Conservation (phyloP, 2,888 invertebrate genomes). For the Mythimna lalbum region DNA sequence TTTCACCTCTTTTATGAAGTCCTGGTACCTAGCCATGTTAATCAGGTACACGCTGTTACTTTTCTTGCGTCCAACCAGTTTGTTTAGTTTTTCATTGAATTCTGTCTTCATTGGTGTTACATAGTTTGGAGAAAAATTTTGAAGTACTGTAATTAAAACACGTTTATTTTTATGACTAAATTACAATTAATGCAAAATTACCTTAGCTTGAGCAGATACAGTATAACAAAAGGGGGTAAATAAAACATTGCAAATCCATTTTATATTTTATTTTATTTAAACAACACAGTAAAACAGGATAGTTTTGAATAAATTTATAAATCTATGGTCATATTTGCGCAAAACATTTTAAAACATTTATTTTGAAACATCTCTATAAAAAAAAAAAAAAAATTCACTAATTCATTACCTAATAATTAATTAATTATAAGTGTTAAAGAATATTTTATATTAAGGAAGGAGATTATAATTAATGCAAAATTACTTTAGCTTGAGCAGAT, state of each 20-base stretch:
- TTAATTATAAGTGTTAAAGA: neutral
- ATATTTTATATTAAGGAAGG: conserved; percentile 15
- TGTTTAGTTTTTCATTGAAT: conserved; percentile 76
- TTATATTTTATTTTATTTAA: conserved; percentile 27
- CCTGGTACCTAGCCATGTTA: conserved; percentile 71
- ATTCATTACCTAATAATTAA: neutral
- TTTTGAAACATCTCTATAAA: no score
- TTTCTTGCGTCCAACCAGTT: conserved; percentile 76
- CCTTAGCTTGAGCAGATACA: neutral
- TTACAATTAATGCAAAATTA: neutral
- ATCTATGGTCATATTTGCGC: neutral
- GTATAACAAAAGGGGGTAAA: neutral
- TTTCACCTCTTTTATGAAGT: conserved; percentile 79
- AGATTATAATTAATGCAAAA: no score
- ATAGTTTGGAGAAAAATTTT: conserved; percentile 65
- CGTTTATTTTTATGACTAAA: conserved; percentile 8
- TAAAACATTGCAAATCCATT: conserved; percentile 7
- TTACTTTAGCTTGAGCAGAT: neutral
- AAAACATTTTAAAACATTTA: neutral
- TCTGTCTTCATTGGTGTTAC: conserved; percentile 76
- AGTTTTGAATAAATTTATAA: neutral
- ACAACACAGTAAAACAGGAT: conserved; percentile 10
- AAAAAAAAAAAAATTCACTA: neutral
- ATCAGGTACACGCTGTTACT: conserved; percentile 79
- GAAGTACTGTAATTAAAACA: conserved; percentile 67